Evolutionary conservation across 2,888 invertebrate species (phyloP).

Genomic region (Beris morrisii): DNA sequence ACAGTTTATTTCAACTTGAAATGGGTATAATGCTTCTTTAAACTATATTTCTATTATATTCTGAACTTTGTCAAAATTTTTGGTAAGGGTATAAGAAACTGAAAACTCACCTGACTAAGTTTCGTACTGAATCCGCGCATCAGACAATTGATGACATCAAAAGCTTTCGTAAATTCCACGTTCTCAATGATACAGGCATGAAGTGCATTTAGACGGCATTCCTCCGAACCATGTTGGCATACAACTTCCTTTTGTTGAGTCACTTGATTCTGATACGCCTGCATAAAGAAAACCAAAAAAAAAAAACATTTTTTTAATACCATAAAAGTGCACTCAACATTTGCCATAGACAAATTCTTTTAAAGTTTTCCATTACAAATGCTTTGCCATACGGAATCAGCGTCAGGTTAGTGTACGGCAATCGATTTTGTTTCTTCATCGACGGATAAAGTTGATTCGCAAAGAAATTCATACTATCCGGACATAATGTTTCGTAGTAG

Average conservation of each 20-base stretch:
- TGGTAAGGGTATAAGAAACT: neutral
- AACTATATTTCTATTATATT: too few relatives aligned
- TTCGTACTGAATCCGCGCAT: constrained; percentile 40
- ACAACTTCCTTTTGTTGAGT: constrained; percentile 43
- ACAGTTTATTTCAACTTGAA: too few relatives aligned
- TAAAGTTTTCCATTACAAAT: constrained; percentile 46
- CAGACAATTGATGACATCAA: constrained; percentile 50
- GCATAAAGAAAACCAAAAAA: too few relatives aligned
- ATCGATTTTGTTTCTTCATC: constrained; percentile 45
- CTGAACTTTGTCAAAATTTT: too few relatives aligned
- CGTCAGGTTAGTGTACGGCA: constrained; percentile 46
- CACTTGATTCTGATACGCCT: constrained; percentile 43
- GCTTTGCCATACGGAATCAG: constrained; percentile 55
- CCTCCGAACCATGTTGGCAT: constrained; percentile 51
- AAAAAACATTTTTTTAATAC: neutral
- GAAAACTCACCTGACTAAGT: neutral
- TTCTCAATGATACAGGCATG: constrained; percentile 53
- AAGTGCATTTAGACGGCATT: constrained; percentile 52
- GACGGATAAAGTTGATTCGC: constrained; percentile 45
- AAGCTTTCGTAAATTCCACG: constrained; percentile 41
- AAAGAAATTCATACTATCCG: constrained; percentile 51
- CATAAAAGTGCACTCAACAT: neutral
- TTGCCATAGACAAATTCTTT: neutral
- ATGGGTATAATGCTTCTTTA: too few relatives aligned
- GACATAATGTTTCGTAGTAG: constrained; percentile 53